Conservation (phyloP, 2,797 vertebrate genomes). For the Chiroxiphia lanceolata region DNA sequence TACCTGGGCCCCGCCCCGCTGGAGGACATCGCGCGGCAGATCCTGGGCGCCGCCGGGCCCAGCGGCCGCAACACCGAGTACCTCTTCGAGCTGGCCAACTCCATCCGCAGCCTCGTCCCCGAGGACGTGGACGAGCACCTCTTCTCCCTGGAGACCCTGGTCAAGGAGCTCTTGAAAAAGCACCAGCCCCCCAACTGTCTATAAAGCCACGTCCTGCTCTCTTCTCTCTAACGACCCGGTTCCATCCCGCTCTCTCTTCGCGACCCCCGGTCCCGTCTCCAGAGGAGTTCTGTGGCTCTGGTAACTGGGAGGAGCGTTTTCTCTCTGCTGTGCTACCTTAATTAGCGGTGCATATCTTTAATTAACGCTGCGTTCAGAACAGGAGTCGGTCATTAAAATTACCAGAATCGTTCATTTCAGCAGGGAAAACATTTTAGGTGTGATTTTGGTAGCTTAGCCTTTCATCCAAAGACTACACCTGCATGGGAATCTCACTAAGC, state of each 20-base stretch:
- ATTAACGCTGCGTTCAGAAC: constrained; percentile 15
- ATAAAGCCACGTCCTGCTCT: background rate
- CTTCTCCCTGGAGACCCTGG: constrained; percentile 90
- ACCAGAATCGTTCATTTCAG: background rate
- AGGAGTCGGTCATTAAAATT: background rate
- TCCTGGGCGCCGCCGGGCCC: constrained; percentile 85
- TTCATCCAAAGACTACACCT: background rate
- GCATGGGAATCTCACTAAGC: background rate
- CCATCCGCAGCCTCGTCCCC: constrained; percentile 87
- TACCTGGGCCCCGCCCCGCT: constrained; percentile 96
- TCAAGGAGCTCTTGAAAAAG: constrained; percentile 80
- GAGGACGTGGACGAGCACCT: constrained; percentile 92
- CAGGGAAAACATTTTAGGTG: background rate
- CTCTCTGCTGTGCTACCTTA: constrained; percentile 4
- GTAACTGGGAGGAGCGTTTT: constrained; percentile 9
- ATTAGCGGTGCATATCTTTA: background rate
- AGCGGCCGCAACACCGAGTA: constrained; percentile 95
- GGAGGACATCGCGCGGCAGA: constrained; percentile 94
- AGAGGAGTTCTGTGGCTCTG: constrained; percentile 12
- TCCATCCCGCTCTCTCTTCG: background rate
- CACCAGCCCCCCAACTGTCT: constrained; percentile 62
- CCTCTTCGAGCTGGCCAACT: constrained; percentile 91
- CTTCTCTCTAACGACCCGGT: background rate
- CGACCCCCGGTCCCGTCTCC: background rate
- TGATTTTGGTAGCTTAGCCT: constrained; percentile 1